Evolutionary conservation across 2,113 vertebrate genomes (phyloP).

Genomic region (Gopherus flavomarginatus): DNA sequence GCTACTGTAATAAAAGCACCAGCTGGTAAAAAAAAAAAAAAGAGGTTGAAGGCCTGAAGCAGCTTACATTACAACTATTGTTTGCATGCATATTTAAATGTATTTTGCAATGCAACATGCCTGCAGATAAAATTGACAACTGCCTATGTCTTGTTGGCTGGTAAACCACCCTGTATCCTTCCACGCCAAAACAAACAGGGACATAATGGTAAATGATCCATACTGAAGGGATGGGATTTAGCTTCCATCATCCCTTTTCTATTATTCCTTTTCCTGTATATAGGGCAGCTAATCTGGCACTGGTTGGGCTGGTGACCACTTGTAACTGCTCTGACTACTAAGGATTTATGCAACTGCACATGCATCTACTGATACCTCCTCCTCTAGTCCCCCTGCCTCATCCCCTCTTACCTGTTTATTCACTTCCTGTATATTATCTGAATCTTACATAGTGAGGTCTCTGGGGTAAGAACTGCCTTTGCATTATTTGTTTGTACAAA

Average conservation of each 20-base stretch:
- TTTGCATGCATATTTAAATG: background rate
- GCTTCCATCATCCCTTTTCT: background rate
- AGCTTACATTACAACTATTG: background rate
- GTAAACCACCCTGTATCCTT: background rate
- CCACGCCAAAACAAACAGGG: background rate
- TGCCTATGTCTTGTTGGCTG: background rate
- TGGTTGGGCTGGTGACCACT: background rate
- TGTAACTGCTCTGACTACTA: background rate
- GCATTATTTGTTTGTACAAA: background rate
- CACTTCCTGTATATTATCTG: background rate
- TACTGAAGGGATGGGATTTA: background rate
- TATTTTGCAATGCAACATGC: background rate
- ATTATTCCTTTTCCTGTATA: background rate
- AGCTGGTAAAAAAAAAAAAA: too few relatives aligned
- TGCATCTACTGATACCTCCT: background rate
- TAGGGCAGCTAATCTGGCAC: background rate
- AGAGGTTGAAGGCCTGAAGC: background rate
- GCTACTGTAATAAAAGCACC: too few relatives aligned
- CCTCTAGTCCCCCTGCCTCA: background rate
- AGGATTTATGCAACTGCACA: background rate
- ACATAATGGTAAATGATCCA: background rate
- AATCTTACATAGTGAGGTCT: background rate
- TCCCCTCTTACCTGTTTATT: background rate
- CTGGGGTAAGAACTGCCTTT: background rate
- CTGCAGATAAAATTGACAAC: background rate